Percentiles rank a stretch among this genome's conserved stretches.
Evolutionary conservation across 2,797 vertebrate genomes (phyloP).

Genomic region (Merluccius polli): DNA sequence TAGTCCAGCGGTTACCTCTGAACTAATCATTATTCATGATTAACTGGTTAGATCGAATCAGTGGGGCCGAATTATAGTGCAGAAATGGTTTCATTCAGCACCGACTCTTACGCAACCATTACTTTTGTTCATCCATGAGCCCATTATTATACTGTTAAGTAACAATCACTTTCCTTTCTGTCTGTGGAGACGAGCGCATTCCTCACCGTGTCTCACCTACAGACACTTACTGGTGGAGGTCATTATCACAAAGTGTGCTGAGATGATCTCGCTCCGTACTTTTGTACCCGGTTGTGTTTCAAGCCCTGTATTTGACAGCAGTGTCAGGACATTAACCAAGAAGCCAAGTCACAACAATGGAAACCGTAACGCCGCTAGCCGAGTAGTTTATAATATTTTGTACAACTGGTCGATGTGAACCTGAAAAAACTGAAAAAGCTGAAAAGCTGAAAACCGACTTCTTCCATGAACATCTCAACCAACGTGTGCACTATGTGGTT

Average conservation of each 20-base stretch:
- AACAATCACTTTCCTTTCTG: background rate
- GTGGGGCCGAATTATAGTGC: slow-evolving; percentile 27
- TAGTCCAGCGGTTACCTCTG: slow-evolving; percentile 41
- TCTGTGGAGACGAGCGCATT: background rate
- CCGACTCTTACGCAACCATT: background rate
- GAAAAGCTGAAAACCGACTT: no score
- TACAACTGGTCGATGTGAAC: no score
- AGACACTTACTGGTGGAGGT: background rate
- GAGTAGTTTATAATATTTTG: no score
- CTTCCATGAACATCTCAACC: no score
- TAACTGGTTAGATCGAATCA: slow-evolving; percentile 45
- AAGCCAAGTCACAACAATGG: background rate
- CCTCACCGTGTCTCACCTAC: background rate
- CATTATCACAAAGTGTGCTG: background rate
- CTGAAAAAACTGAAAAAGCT: no score
- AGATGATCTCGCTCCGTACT: background rate
- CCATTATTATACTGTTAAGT: no score
- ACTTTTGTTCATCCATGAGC: no score
- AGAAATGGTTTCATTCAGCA: slow-evolving; percentile 29
- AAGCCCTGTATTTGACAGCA: no score
- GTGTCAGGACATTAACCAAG: background rate
- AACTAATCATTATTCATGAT: slow-evolving; percentile 52
- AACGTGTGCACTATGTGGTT: no score
- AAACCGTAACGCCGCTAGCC: no score
- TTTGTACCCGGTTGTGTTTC: background rate